Percentiles rank a stretch among this genome's conserved stretches.
Evolutionary conservation across 2,888 invertebrate species (phyloP).

Genomic region (Phaedon cochleariae): DNA sequence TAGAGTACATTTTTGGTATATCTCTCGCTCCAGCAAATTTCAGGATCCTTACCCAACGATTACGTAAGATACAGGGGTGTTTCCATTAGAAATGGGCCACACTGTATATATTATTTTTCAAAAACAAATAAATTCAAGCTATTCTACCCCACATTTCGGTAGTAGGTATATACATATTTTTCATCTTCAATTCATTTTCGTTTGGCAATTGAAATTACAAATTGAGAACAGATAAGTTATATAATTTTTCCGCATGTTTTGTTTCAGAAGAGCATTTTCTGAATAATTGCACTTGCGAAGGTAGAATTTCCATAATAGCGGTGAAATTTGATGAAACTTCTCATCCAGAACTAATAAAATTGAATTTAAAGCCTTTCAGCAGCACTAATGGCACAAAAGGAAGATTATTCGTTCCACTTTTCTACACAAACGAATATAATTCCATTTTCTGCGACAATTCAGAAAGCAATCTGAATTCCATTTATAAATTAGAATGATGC

Average conservation of each 20-base stretch:
- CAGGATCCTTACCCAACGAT: too few species aligned
- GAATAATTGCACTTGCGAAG: not conserved
- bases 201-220: not conserved
- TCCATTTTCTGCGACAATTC: constrained; percentile 11
- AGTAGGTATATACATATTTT: too few species aligned
- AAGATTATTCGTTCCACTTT: constrained; percentile 16
- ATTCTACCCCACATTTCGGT: not conserved
- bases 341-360: constrained; percentile 43
- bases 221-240: not conserved
- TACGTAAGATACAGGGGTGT: too few species aligned
- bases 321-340: constrained; percentile 42
- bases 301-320: constrained; percentile 41
- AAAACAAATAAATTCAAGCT: too few species aligned
- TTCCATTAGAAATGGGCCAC: too few species aligned
- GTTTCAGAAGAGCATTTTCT: not conserved
- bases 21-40: too few species aligned
- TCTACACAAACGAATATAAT: not conserved
- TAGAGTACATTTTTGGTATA: too few species aligned
- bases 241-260: not conserved
- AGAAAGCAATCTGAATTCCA: constrained; percentile 25
- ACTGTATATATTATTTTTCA: too few species aligned
- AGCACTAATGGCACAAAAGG: constrained; percentile 37
- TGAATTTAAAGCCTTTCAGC: constrained; percentile 41
- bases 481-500: constrained; percentile 4
- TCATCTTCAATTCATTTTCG: not conserved